phyloP scores from a whole-genome alignment of 1,140 invertebrate species.

The Habropoda laboriosa region DNA sequence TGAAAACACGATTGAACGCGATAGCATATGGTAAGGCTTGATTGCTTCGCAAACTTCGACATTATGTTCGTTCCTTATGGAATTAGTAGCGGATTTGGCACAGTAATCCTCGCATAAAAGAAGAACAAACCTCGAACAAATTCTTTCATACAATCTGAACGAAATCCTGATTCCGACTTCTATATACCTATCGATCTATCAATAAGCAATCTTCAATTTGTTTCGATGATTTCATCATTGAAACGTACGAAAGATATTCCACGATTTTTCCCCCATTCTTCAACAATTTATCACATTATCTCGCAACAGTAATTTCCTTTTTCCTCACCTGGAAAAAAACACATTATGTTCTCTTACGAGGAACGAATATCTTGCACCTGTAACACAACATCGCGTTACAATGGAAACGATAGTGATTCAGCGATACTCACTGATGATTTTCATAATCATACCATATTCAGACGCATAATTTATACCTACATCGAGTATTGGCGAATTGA shows the following conservation, averaged over 20 bases:
- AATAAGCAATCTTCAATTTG: background rate
- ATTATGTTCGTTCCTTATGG: background rate
- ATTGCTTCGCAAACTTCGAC: constrained; percentile 36
- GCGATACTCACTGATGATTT: constrained; percentile 40
- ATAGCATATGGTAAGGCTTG: constrained; percentile 56
- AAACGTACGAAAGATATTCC: background rate
- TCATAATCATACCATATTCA: constrained; percentile 35
- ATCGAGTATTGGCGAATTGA: constrained; percentile 13
- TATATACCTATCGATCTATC: no score
- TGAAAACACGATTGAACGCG: constrained; percentile 69
- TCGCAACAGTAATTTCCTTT: background rate
- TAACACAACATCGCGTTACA: background rate
- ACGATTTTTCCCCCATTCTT: background rate
- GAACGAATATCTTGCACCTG: constrained; percentile 12
- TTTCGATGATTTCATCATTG: background rate
- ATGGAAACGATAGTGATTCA: constrained; percentile 53
- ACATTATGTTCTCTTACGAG: background rate
- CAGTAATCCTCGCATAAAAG: background rate
- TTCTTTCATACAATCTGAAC: background rate
- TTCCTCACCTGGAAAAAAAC: background rate
- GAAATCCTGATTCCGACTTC: no score
- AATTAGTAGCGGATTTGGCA: background rate
- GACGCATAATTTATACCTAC: background rate
- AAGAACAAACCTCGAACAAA: background rate
- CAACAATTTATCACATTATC: background rate